Conservation (phyloP, 2,797 vertebrate genomes). For the Crenichthys baileyi region DNA sequence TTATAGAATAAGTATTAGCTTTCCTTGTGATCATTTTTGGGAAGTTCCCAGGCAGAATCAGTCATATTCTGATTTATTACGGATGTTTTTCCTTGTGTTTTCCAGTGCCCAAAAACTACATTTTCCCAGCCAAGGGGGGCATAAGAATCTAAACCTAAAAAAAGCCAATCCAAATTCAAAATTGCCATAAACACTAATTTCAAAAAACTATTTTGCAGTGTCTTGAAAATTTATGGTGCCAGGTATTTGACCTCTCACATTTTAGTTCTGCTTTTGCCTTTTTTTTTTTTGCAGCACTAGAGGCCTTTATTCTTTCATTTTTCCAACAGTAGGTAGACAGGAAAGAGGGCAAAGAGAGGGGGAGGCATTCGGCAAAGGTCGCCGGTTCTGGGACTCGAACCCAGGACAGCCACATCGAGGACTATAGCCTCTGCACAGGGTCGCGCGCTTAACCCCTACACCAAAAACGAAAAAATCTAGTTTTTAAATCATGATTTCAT, state of each 20-base stretch:
- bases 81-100: slow-evolving; percentile 22
- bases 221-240: no score
- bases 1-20: slow-evolving; percentile 43
- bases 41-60: slow-evolving; percentile 52
- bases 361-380: no score
- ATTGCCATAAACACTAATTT: background rate
- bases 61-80: slow-evolving; percentile 41
- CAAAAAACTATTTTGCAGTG: background rate
- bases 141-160: slow-evolving; percentile 13
- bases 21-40: slow-evolving; percentile 45
- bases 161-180: background rate
- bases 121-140: slow-evolving; percentile 42
- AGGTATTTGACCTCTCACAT: no score
- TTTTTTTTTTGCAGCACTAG: no score
- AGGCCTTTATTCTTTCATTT: no score
- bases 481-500: background rate
- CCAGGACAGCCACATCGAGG: no score
- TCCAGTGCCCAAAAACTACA: slow-evolving; percentile 11
- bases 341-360: no score
- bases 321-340: no score
- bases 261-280: background rate
- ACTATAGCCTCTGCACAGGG: no score
- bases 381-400: no score
- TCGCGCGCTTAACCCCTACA: no score
- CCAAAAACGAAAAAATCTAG: background rate